Percentiles rank a stretch among this genome's conserved stretches.
These are phyloP conservation scores for Drepanosiphum platanoidis DNA, from an alignment of 2,888 invertebrate genomes.

Conservation along the genomic window DNA sequence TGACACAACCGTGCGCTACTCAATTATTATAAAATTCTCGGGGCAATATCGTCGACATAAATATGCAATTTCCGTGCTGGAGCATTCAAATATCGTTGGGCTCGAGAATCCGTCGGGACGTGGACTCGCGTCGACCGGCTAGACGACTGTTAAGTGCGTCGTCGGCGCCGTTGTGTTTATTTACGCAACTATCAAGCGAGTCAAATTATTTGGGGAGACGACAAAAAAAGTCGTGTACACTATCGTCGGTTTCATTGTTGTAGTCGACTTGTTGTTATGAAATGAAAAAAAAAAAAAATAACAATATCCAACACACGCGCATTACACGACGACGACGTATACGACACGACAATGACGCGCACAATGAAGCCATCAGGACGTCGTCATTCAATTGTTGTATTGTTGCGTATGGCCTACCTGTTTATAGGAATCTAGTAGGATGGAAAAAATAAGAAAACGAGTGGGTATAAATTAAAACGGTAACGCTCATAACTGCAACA, in stretches of 20 bases:
- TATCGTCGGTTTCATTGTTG: background rate
- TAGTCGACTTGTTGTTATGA: background rate
- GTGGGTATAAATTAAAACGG: background rate
- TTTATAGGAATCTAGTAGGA: background rate
- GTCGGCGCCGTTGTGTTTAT: background rate
- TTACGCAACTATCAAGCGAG: background rate
- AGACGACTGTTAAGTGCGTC: background rate
- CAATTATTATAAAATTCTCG: too few relatives aligned
- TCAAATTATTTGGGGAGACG: background rate
- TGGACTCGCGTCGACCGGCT: too few relatives aligned
- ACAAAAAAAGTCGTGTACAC: background rate
- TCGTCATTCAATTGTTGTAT: background rate
- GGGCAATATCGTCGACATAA: too few relatives aligned
- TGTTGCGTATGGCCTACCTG: background rate
- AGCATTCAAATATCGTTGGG: too few relatives aligned
- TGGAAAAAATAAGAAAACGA: background rate
- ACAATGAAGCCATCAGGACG: background rate
- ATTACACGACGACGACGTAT: too few relatives aligned
- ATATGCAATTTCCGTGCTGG: too few relatives aligned
- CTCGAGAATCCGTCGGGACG: too few relatives aligned
- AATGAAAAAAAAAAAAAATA: background rate
- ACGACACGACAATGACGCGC: background rate
- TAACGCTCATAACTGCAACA: background rate
- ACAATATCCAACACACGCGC: background rate
- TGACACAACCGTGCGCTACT: too few relatives aligned